Base-by-base conservation (phyloP, 2,888 invertebrate species). In the Acheta domesticus region DNA sequence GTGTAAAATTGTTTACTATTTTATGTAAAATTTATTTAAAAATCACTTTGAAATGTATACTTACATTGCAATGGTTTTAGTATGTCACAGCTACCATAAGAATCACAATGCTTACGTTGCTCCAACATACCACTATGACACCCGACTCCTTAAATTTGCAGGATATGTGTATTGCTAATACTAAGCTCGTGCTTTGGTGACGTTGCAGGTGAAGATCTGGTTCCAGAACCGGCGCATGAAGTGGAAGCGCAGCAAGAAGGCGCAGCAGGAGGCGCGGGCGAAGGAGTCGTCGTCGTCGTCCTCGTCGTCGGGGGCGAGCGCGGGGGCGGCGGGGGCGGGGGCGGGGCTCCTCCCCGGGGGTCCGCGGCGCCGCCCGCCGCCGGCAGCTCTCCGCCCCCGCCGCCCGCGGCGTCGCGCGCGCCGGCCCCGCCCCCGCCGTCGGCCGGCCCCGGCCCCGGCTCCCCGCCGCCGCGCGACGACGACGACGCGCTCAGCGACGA, bases 151-250 rank as follows among this genome's bases (percentile, higher is more conserved):
- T 5, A 36, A 36, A 36, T 36, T 3, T 5, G 36, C 36, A 5
- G 5, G 2, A 4, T 36, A 36, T 36, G 36, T 36, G 3, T 0
- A 36, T 36, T 36, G 36, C 36, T 36, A 5, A 5, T 36, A 36
- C 36, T 36, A 36, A 36, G 36, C 36, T 36, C 36, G 36, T 4
- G 36, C 36, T 36, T 5, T 36, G 36, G 36, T 36, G 5, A 8
- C 36, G 5, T 83, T 83, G 49, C 91, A 97, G 95, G 97, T 97
- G 82, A 97, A 97, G 90, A 97, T 98, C 84, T 98, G 97, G 98
- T 99, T 99, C 88, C 98, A 99, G 91, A 98, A 98, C 87, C 91
- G 98, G 78, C 92, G 98, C 84, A 98, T 98, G 98, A 98, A 98
- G 86, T 98, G 98, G 97, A 99, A 99, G 87, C 90, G 99, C 16